These are phyloP conservation scores for Axis porcinus DNA, from an alignment of 2,113 vertebrate species.

Conservation along the genomic window DNA sequence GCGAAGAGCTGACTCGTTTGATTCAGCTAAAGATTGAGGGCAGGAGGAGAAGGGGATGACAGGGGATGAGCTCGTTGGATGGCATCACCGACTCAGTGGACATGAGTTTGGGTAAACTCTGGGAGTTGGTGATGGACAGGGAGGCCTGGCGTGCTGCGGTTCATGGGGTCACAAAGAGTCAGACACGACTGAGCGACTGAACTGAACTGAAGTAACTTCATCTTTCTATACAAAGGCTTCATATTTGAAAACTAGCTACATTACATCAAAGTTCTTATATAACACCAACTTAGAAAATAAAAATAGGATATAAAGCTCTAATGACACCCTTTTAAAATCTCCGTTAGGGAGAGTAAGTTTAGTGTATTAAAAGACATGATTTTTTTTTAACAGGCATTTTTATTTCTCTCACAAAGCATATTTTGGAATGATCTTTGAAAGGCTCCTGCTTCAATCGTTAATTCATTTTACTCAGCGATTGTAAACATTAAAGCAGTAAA, in stretches of 20 bases:
- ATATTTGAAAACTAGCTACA: not conserved
- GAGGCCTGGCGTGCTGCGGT: not conserved
- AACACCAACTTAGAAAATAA: not conserved
- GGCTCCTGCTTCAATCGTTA: not conserved
- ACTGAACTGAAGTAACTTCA: not conserved
- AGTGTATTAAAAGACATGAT: not conserved
- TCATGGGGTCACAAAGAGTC: not conserved
- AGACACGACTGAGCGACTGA: not conserved
- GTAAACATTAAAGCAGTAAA: conserved; percentile 41
- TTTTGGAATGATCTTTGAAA: conserved; percentile 28
- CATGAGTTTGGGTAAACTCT: not conserved
- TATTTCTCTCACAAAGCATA: not conserved
- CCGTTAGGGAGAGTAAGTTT: not conserved
- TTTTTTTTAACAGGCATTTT: not conserved
- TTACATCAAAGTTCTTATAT: not conserved
- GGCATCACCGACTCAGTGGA: not conserved
- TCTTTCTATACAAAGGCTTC: not conserved
- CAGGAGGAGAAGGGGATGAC: not conserved
- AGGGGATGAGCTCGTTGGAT: not conserved
- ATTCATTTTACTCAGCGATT: conserved; percentile 29
- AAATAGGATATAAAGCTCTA: not conserved
- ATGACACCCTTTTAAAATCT: not conserved
- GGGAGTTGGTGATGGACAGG: not conserved
- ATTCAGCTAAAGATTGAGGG: not conserved
- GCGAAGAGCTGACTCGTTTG: not conserved